Evolutionary conservation across 2,888 invertebrate species (phyloP).

Genomic region (Sabatieria punctata): DNA sequence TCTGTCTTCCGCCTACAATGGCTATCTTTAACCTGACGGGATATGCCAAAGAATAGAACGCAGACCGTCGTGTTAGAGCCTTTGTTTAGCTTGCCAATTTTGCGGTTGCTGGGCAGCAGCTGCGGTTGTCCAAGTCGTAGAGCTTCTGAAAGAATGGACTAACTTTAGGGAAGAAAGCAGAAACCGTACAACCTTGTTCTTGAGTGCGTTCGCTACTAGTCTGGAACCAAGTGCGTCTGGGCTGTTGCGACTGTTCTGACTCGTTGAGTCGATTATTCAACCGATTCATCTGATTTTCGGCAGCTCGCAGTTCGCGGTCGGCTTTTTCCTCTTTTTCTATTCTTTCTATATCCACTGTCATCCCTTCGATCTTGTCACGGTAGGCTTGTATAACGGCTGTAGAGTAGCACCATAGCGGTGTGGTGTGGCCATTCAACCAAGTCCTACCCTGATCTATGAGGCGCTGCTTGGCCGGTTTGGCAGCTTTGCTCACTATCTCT

Average conservation of each 20-base stretch:
- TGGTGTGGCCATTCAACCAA: not conserved
- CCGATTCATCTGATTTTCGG: constrained; percentile 46
- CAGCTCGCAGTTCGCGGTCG: constrained; percentile 59
- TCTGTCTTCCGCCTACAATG: constrained; percentile 38
- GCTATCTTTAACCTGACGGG: too few relatives aligned
- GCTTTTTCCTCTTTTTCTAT: constrained; percentile 67
- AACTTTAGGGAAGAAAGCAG: too few relatives aligned
- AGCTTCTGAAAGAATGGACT: not conserved
- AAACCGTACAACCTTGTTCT: constrained; percentile 35
- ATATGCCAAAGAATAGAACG: too few relatives aligned
- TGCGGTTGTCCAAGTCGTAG: not conserved
- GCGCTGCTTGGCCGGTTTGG: constrained; percentile 65
- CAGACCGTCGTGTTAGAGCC: too few relatives aligned
- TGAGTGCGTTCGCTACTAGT: constrained; percentile 55
- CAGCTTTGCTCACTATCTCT: constrained; percentile 68
- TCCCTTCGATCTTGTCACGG: constrained; percentile 48
- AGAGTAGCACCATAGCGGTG: constrained; percentile 13
- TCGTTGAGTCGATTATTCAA: not conserved
- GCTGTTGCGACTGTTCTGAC: constrained; percentile 7
- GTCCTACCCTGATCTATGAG: constrained; percentile 18
- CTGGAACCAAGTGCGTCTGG: constrained; percentile 58
- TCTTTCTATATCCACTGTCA: constrained; percentile 62
- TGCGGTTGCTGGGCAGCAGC: not conserved
- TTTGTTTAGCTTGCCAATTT: too few relatives aligned
- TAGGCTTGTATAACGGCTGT: constrained; percentile 73